Evolutionary conservation across 2,888 invertebrate genomes (phyloP).

Genomic region (Masnerella sp.): DNA sequence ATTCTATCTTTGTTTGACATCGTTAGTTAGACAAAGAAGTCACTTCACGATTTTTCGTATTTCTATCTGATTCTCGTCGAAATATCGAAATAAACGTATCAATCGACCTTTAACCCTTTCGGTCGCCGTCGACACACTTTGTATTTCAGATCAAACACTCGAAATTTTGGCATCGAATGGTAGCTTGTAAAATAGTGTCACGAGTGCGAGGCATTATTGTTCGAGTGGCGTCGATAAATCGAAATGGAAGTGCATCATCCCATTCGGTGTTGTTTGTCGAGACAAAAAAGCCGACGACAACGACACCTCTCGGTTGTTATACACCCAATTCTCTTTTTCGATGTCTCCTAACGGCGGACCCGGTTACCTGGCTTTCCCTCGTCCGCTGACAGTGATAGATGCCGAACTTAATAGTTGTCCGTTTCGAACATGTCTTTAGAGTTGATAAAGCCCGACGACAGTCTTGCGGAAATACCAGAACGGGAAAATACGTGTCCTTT

Average conservation of each 20-base stretch:
- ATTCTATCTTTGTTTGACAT: too few relatives aligned
- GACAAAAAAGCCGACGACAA: conserved; percentile 10
- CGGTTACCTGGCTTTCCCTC: conserved; percentile 35
- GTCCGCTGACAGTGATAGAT: conserved; percentile 70
- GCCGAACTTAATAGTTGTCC: conserved; percentile 70
- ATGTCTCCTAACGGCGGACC: conserved; percentile 17
- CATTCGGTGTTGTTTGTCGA: conserved; percentile 3
- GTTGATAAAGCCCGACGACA: conserved; percentile 46
- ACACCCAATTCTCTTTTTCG: conserved; percentile 44
- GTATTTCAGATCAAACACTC: too few relatives aligned
- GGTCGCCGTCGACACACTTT: too few relatives aligned
- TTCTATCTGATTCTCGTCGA: too few relatives aligned
- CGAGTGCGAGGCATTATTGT: too few relatives aligned
- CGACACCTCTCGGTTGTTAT: conserved; percentile 35
- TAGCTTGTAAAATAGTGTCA: too few relatives aligned
- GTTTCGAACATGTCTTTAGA: conserved; percentile 60
- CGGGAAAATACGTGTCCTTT: conserved; percentile 32
- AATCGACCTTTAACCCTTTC: too few relatives aligned
- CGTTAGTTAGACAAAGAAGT: too few relatives aligned
- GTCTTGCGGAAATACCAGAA: conserved; percentile 34
- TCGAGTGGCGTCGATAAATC: conserved; percentile 10
- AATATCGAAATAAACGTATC: too few relatives aligned
- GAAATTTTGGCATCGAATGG: too few relatives aligned
- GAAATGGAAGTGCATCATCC: conserved; percentile 13
- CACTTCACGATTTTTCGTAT: too few relatives aligned